Evolutionary conservation across 2,888 invertebrate genomes (phyloP).

Genomic region (Crepidodera aurea): DNA sequence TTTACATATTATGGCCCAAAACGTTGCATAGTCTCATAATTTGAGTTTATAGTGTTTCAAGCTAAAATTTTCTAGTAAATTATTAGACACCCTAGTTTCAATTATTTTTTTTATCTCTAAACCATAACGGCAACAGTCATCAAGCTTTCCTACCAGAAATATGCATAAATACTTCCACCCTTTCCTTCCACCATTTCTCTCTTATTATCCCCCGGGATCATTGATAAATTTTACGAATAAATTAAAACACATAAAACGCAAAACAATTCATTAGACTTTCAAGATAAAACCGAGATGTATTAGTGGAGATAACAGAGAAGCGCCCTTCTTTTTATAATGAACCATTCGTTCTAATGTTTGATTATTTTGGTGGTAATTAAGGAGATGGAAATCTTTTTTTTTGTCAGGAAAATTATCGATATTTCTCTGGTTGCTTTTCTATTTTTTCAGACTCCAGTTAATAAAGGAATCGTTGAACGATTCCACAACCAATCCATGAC

Average conservation of each 20-base stretch:
- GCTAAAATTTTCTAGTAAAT: too few relatives aligned
- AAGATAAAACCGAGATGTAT: constrained; percentile 27
- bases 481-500: too few relatives aligned
- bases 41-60: too few relatives aligned
- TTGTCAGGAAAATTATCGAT: too few relatives aligned
- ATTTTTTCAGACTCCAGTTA: too few relatives aligned
- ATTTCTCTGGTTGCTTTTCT: too few relatives aligned
- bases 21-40: too few relatives aligned
- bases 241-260: constrained; percentile 35
- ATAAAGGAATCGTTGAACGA: too few relatives aligned
- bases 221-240: constrained; percentile 57
- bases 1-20: too few relatives aligned
- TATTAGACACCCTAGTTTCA: too few relatives aligned
- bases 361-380: too few relatives aligned
- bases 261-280: constrained; percentile 30
- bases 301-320: constrained; percentile 20
- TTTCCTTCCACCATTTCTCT: constrained; percentile 29
- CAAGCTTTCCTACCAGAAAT: constrained; percentile 24
- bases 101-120: constrained; percentile 22
- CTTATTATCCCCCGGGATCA: constrained; percentile 52
- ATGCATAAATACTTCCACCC: constrained; percentile 34
- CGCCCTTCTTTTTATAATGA: neutral
- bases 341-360: neutral
- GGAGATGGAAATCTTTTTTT: too few relatives aligned
- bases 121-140: constrained; percentile 17